Base-by-base conservation (phyloP, 2,888 invertebrate genomes). In the Oscheius sp. region DNA sequence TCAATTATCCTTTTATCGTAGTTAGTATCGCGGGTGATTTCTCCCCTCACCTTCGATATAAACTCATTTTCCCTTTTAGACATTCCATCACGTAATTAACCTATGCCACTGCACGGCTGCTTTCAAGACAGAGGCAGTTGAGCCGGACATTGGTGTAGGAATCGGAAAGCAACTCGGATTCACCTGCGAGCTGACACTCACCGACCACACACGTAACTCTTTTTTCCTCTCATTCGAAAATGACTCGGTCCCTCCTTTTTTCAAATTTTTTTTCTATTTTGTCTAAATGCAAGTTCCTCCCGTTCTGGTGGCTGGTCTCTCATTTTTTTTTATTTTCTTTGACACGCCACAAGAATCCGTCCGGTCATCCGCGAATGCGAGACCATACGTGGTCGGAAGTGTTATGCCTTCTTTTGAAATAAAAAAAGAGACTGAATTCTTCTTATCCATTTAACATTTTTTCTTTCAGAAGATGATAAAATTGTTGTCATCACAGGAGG, bases 341-440 rank as follows among this genome's bases (percentile, higher is more conserved):
- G 54, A 54, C 32, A 30, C 59, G 59, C 30, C 44, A 44, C 59
- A 28, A 41, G 59, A 44, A 59, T 32, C 20, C 59, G 20, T 59
- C 41, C 26, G 59, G 59, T 59, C 59, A 59, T 59, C 44, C 41
- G 59, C 59, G 59, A 59, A 59, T 59, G 59, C 26, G 59, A 59
- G 59, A 41, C 59, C 59, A 54, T 54, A 32, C 32, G 59, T 59
- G 59, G 59, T 59, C 59, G 59, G 28, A 38, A 26, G 28, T 12
- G n/a, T 32, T 33, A n/a, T n/a, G n/a, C n/a, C n/a, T n/a, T n/a
- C n/a, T n/a, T n/a, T n/a, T n/a, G n/a, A 41, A 41, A 41, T 20
- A 41, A 41, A 41, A 41, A 14, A 41, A 41, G 20, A 41, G 41
- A 41, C 41, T 4, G 41, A 14, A 17, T 20, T 41, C 12, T 41